Evolutionary conservation across 2,888 invertebrate species (phyloP), one percentile per base, ranked within the genome.

Genomic region (Synanthedon vespiformis): DNA sequence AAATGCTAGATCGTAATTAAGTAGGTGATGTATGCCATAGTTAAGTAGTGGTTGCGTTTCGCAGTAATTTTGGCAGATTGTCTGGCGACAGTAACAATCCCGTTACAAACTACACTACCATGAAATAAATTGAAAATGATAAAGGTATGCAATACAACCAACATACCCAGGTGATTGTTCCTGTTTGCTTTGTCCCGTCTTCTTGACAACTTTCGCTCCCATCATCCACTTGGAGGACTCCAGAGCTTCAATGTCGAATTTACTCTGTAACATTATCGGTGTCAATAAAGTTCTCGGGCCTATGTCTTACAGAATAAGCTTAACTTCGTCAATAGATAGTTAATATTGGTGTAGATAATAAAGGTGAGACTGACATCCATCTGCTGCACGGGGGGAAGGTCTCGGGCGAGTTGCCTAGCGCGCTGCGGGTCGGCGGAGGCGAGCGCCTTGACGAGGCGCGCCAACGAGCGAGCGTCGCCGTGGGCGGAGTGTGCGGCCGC

Each of bases 371-470:
- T 54, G 14, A 80, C 82, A 74, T 81, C 80, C 0, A 74, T 58
- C 5, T 72, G 65, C 12, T 79, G 70, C 3, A 85, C 59, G 1
- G 80, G 79, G 49, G 87, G 85, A 58, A 86, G 61, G 1, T 59
- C 56, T 4, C 60, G 59, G 1, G 84, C 84, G 13, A 94, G 86
- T 55, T 89, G 85, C 58, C 93, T 89, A 0, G 98, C 98, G 62
- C 94, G 92, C 5, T 84, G 81, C 3, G 94, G 92, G 79, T 97
- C 94, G 65, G 93, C 93, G 76, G 92, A 90, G 0, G 94, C 91
- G 71, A 97, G 95, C 1, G 97, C 96, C 57, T 96, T 92, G 5
- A 98, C 95, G n/a, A 99, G 89, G 58, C 97, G 93, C 2, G 98
- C 98, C 50, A 95, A 80, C 0, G 93, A 92, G 54, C 93, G 92